These are phyloP conservation scores for Larimichthys crocea DNA, from an alignment of 2,113 vertebrate species.

Conservation along the genomic window DNA sequence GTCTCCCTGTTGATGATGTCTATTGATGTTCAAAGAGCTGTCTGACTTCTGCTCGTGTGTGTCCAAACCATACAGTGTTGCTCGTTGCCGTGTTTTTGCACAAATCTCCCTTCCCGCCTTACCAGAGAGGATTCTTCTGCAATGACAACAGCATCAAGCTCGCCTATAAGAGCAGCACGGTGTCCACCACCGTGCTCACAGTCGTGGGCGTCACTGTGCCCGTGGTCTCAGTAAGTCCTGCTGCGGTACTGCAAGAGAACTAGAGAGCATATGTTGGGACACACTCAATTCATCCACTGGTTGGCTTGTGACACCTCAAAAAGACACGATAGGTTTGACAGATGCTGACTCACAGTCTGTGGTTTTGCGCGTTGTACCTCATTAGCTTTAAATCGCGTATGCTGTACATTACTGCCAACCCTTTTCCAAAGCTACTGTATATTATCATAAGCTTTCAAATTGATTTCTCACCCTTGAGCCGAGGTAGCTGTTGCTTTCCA, in stretches of 20 bases:
- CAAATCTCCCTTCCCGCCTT: conserved; percentile 72
- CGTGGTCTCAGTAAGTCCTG: conserved; percentile 85
- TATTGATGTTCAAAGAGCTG: conserved; percentile 10
- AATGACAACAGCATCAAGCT: conserved; percentile 71
- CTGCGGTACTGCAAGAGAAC: conserved; percentile 58
- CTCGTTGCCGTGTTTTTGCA: conserved; percentile 79
- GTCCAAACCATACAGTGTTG: conserved; percentile 70
- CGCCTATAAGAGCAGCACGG: conserved; percentile 79
- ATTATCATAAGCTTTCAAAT: neutral
- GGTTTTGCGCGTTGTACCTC: conserved; percentile 19
- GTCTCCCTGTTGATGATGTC: neutral
- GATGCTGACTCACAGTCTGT: conserved; percentile 13
- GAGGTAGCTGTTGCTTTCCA: neutral
- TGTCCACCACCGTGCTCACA: conserved; percentile 78
- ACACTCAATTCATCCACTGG: conserved; percentile 36
- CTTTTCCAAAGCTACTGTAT: conserved; percentile 36
- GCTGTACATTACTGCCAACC: conserved; percentile 2
- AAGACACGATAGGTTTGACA: conserved; percentile 22
- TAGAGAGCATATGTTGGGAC: conserved; percentile 10
- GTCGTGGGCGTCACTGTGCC: conserved; percentile 81
- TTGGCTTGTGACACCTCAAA: conserved; percentile 25
- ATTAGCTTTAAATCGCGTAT: conserved; percentile 38
- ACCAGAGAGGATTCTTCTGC: conserved; percentile 82
- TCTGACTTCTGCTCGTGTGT: conserved; percentile 53
- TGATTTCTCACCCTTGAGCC: neutral